Evolutionary conservation across 2,113 vertebrate species (phyloP).

Genomic region (Solenodon paradoxus): DNA sequence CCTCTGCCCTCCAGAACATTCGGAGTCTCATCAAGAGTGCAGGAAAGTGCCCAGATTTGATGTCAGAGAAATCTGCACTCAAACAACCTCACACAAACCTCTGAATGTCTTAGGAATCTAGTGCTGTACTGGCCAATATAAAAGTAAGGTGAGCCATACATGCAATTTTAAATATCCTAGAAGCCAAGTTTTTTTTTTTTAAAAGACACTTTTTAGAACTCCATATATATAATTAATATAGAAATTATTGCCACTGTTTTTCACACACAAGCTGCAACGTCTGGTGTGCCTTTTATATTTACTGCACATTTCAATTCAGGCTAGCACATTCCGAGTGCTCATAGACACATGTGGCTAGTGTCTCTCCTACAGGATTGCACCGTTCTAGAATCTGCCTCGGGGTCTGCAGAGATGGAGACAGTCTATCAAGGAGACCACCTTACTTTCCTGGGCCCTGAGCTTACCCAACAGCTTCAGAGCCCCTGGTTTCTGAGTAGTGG

Average conservation of each 20-base stretch:
- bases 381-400: not conserved
- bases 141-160: not conserved
- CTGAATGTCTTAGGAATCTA: not conserved
- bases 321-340: not conserved
- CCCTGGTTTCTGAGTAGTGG: not conserved
- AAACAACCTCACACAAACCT: not conserved
- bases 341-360: not conserved
- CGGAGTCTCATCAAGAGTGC: not conserved
- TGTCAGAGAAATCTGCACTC: not conserved
- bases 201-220: not conserved
- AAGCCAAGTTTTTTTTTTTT: not conserved
- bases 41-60: not conserved
- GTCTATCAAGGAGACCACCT: not conserved
- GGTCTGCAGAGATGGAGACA: not conserved
- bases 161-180: not conserved
- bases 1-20: not conserved
- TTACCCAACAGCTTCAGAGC: not conserved
- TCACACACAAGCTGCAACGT: not conserved
- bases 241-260: not conserved
- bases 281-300: not conserved
- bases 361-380: not conserved
- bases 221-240: not conserved
- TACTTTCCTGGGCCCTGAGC: constrained; percentile 8
- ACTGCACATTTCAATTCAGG: not conserved
- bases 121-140: not conserved